phyloP scores from a whole-genome alignment of 2,113 vertebrate species.

The Todiramphus saurophagus region DNA sequence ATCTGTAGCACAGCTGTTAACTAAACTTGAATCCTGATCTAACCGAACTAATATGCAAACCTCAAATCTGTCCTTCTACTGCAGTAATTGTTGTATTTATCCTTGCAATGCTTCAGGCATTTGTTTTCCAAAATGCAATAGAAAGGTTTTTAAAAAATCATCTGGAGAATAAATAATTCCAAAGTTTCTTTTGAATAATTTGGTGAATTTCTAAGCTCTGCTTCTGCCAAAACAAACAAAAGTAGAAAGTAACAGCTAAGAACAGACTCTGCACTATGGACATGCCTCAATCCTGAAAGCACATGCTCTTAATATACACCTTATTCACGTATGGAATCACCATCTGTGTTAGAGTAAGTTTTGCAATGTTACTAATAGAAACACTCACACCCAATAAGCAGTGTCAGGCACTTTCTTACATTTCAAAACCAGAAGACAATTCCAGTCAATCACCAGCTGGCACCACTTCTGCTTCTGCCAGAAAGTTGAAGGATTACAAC shows the following conservation, averaged over 20 bases:
- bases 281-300: accelerated
- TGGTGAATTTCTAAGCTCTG: background rate
- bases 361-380: background rate
- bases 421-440: background rate
- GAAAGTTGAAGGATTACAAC: background rate
- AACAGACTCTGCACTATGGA: background rate
- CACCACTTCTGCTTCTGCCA: accelerated
- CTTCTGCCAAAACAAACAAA: background rate
- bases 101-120: background rate
- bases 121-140: background rate
- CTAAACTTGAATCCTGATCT: background rate
- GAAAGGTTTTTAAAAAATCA: background rate
- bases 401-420: background rate
- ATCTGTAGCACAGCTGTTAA: slow-evolving; percentile 36
- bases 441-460: background rate
- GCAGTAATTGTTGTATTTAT: background rate
- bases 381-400: background rate
- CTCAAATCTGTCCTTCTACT: background rate
- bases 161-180: background rate
- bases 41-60: slow-evolving; percentile 5
- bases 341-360: background rate
- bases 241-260: background rate
- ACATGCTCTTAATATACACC: background rate
- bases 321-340: accelerated
- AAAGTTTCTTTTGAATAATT: background rate